Base-by-base conservation (phyloP, 2,113 vertebrate genomes). In the Ophthalmolycus amberensis region DNA sequence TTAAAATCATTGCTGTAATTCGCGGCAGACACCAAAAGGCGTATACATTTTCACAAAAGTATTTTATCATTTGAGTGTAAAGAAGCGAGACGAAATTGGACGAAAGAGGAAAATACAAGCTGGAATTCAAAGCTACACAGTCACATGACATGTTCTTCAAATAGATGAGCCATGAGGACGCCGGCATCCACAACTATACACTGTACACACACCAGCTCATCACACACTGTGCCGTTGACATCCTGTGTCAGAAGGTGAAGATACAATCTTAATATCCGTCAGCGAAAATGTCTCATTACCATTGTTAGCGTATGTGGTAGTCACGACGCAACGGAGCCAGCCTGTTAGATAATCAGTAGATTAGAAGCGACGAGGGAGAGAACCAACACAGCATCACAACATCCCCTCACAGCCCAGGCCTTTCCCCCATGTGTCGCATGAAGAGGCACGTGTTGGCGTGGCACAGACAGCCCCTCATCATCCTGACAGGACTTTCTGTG, bases 221-320 rank as follows among this genome's bases (percentile, higher is more conserved):
- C 79, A 73, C 81, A 38, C 54, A 37, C 74, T 65, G 79, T 14
- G 56, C 25, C 22, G 75, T 11, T 77, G 68, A 81, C 77, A 83
- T 79, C 77, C 38, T 5, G 67, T 85, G 85, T 90, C 79, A 84
- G 46, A 56, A 54, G 83, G 83, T 88, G 71, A 83, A 58, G 83
- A 84, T 81, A 63, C 63, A 68, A 79, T 90, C 84, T 78, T 72
- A 68, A 86, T 78, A 83, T 83, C 76, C 60, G 71, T 85, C 65
- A 77, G 79, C 25, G 9, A 91, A 91, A 92, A 87, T 85, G 88
- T 83, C 85, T 91, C 91, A 91, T 91, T 89, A 91, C 71, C 85
- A 89, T 86, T 71, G 80, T 65, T 73, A 88, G 83, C 81, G 66
- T 76, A 46, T 37, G 63, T 62, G 62, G 27, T 70, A 29, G 82